A percentile compares a stretch with the other conserved stretches of the same genome.
phyloP scores from a whole-genome alignment of 2,888 invertebrate genomes.

The Schizaphis graminum region DNA sequence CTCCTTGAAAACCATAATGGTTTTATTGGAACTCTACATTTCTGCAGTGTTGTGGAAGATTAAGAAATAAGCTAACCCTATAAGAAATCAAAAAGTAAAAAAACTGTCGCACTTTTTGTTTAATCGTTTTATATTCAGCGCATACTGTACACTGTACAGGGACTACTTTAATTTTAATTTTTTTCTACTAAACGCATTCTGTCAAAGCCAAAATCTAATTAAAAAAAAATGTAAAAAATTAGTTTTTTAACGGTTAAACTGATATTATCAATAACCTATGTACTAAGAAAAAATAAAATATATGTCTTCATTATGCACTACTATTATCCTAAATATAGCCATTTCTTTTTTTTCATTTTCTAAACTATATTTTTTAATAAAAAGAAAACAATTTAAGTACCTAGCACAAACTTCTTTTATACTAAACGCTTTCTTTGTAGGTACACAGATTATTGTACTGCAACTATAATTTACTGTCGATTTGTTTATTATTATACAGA shows the following conservation, averaged over 20 bases:
- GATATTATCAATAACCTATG: not conserved
- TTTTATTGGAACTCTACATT: not conserved
- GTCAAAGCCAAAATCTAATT: not conserved
- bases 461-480: not conserved
- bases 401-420: not conserved
- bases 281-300: not conserved
- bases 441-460: not conserved
- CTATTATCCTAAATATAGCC: not conserved
- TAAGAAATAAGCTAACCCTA: not conserved
- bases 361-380: not conserved
- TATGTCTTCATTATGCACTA: not conserved
- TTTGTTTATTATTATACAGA: not conserved
- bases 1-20: not conserved
- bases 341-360: not conserved
- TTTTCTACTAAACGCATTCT: not conserved
- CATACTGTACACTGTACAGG: not conserved
- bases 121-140: not conserved
- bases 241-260: not conserved
- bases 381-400: not conserved
- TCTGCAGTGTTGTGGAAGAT: not conserved
- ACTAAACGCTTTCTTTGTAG: not conserved
- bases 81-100: not conserved
- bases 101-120: not conserved
- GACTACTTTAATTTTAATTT: not conserved
- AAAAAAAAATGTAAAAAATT: not conserved